phyloP scores from a whole-genome alignment of 2,888 invertebrate species.

The Limnephilus rhombicus region DNA sequence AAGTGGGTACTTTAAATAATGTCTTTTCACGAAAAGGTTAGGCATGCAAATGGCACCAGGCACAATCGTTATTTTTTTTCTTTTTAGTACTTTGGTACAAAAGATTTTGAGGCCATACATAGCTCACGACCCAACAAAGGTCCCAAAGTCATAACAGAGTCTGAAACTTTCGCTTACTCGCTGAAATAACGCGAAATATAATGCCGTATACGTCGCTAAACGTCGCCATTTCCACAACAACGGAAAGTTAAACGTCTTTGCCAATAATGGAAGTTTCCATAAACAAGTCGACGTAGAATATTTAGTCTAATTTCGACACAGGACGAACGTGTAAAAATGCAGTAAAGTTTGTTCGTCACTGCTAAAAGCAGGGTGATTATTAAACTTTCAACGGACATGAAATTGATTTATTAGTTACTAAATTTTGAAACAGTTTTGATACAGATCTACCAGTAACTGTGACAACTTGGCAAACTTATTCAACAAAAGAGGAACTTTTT shows the following conservation, averaged over 20 bases:
- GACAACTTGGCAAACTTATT: too few species aligned
- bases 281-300: background rate
- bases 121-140: background rate
- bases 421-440: background rate
- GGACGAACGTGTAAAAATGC: slow-evolving; percentile 4
- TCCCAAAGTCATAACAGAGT: background rate
- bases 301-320: background rate
- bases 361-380: background rate
- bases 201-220: background rate
- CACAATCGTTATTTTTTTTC: background rate
- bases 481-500: too few species aligned
- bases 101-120: background rate
- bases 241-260: slow-evolving; percentile 10
- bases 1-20: background rate
- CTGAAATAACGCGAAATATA: background rate
- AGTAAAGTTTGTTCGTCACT: background rate
- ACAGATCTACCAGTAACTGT: too few species aligned
- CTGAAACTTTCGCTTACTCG: background rate
- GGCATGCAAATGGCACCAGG: background rate
- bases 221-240: background rate
- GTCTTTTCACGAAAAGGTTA: background rate
- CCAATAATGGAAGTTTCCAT: background rate
- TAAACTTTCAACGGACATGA: background rate
- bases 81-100: background rate
- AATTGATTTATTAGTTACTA: background rate